These are phyloP conservation scores for Clanis bilineata DNA, from an alignment of 2,888 invertebrate species.

Conservation along the genomic window DNA sequence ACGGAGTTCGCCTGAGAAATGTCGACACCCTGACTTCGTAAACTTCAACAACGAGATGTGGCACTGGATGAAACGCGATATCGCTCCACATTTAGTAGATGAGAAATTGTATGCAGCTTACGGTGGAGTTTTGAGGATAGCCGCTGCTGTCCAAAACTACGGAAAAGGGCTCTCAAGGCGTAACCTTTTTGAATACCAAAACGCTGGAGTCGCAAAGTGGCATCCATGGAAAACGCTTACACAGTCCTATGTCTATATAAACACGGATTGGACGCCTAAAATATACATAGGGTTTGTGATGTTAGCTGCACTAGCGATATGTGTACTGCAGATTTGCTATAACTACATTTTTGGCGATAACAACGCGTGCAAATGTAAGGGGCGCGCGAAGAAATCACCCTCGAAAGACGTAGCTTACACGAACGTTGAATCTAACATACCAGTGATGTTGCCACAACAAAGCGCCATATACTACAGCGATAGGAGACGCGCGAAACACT, in stretches of 20 bases:
- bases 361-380: conserved; percentile 46
- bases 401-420: conserved; percentile 43
- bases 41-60: conserved; percentile 71
- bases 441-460: conserved; percentile 47
- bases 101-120: conserved; percentile 68
- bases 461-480: conserved; percentile 43
- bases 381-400: conserved; percentile 20
- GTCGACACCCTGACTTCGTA: conserved; percentile 66
- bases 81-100: conserved; percentile 65
- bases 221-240: conserved; percentile 55
- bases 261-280: conserved; percentile 58
- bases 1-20: conserved; percentile 55
- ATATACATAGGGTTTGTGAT: conserved; percentile 54
- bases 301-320: conserved; percentile 50
- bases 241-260: conserved; percentile 48
- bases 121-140: conserved; percentile 67
- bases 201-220: conserved; percentile 43
- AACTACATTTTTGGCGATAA: conserved; percentile 51
- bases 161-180: conserved; percentile 63
- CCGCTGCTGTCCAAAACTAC: conserved; percentile 69
- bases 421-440: conserved; percentile 48
- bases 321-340: conserved; percentile 58
- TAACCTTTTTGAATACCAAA: conserved; percentile 54
- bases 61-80: conserved; percentile 73
- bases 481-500: conserved; percentile 30